These are phyloP conservation scores for Eurosta solidaginis DNA, from an alignment of 1,140 invertebrate species.

Conservation along the genomic window DNA sequence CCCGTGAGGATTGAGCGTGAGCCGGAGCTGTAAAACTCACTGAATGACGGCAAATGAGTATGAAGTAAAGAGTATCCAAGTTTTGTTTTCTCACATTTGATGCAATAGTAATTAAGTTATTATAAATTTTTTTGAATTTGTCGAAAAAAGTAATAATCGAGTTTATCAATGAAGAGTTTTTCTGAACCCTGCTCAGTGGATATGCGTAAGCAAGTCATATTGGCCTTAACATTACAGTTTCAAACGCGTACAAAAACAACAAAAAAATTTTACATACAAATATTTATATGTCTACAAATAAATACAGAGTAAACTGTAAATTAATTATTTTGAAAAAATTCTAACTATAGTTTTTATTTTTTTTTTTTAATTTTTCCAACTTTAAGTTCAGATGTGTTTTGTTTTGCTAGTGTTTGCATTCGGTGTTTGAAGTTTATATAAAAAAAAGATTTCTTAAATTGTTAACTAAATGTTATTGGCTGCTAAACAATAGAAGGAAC, in stretches of 20 bases:
- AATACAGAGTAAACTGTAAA: background rate
- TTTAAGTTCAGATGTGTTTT: background rate
- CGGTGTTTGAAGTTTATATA: background rate
- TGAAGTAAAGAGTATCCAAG: too few relatives aligned
- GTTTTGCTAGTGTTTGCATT: conserved; percentile 19
- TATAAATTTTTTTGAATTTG: too few relatives aligned
- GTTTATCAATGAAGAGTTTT: too few relatives aligned
- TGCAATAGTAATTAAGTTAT: too few relatives aligned
- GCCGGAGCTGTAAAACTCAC: too few relatives aligned
- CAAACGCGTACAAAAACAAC: conserved; percentile 2
- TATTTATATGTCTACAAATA: background rate
- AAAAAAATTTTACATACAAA: background rate
- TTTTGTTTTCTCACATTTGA: too few relatives aligned
- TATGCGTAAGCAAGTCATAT: conserved; percentile 16
- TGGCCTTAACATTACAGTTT: background rate
- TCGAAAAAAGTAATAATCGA: too few relatives aligned
- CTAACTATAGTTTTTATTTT: background rate
- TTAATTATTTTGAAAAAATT: background rate
- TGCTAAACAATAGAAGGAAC: background rate
- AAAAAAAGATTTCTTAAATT: background rate
- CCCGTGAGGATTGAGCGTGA: too few relatives aligned
- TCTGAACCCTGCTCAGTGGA: too few relatives aligned
- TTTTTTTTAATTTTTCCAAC: background rate
- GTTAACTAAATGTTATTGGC: background rate
- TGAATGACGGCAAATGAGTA: too few relatives aligned